Base-by-base conservation (phyloP, 2,113 vertebrate genomes). In the Mellivora capensis region DNA sequence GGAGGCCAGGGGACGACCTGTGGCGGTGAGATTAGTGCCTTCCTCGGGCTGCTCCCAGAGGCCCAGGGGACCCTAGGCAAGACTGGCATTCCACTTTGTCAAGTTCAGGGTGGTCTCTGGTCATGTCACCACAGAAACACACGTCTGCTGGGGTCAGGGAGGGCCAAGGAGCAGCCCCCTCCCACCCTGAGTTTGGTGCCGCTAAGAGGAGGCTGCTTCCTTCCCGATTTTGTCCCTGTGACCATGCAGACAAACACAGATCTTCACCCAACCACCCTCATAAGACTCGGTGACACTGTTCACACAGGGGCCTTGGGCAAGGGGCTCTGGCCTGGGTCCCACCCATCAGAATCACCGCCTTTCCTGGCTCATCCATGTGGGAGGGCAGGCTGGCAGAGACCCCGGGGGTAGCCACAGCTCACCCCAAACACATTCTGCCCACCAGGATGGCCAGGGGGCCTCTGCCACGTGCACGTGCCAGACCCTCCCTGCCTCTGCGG, bases 301-400 rank as follows among this genome's bases (percentile, higher is more conserved):
- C 67, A 39, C 57, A 6, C 0, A 0, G 3, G 20, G 25, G 7
- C 27, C 37, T 49, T 0, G 0, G 21, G 54, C 8, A 7, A 29
- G 17, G 14, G 18, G 54, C 21, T 29, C 7, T 5, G 23, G 31
- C 54, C 47, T 1, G 14, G 23, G 9, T 6, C 7, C 7, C 3
- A 11, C 34, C 71, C 25, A 4, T 39, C 42, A 49, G 54, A 79
- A 90, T 9, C 0, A 1, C 61, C 20, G 15, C 81, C 62, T 23
- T 54, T 47, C 34, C 49, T 21, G 4, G 44, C 37, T 64, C 25
- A 29, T 4, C 57, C 1, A n/a, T 37, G 10, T 12, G 42, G 37
- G 13, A 29, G 25, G 20, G 47, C 29, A 49, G 25, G 71, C 20
- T 2, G 57, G 54, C 0, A 23, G 84, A 57, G 39, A 13, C 4